These are phyloP conservation scores for Struthio camelus DNA, from an alignment of 2,113 vertebrate genomes.

Conservation along the genomic window DNA sequence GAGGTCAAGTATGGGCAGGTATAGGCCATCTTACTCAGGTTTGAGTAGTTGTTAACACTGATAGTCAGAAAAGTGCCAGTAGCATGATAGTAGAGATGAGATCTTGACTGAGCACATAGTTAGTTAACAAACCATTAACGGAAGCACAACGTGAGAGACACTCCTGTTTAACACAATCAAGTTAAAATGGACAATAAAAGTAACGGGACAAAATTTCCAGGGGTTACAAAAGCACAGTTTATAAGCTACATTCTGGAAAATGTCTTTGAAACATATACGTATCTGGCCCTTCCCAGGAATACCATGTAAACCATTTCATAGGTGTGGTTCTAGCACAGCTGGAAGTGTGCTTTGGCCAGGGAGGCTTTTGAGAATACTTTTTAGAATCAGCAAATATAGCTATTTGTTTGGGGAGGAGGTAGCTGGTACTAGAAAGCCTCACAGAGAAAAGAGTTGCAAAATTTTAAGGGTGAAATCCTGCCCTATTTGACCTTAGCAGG, in stretches of 20 bases:
- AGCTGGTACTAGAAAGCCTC: background rate
- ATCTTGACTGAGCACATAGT: background rate
- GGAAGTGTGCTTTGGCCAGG: background rate
- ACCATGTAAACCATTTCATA: background rate
- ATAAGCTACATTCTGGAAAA: background rate
- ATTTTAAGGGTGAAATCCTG: background rate
- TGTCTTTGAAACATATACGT: background rate
- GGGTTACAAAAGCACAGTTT: background rate
- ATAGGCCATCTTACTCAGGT: background rate
- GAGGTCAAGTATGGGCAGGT: background rate
- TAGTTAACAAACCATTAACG: background rate
- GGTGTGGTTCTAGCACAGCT: background rate
- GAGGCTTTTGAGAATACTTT: background rate
- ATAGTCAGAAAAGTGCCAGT: background rate
- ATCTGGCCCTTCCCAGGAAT: background rate
- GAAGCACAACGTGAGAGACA: background rate
- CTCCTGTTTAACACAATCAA: background rate
- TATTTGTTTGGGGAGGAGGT: background rate
- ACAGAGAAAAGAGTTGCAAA: background rate
- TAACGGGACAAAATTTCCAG: background rate
- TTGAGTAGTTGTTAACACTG: background rate
- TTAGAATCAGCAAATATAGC: background rate
- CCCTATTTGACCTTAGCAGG: background rate
- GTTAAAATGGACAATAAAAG: background rate
- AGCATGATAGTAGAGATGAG: background rate